These are phyloP conservation scores for Noturus placidus DNA, from an alignment of 2,113 vertebrate species.

Conservation along the genomic window DNA sequence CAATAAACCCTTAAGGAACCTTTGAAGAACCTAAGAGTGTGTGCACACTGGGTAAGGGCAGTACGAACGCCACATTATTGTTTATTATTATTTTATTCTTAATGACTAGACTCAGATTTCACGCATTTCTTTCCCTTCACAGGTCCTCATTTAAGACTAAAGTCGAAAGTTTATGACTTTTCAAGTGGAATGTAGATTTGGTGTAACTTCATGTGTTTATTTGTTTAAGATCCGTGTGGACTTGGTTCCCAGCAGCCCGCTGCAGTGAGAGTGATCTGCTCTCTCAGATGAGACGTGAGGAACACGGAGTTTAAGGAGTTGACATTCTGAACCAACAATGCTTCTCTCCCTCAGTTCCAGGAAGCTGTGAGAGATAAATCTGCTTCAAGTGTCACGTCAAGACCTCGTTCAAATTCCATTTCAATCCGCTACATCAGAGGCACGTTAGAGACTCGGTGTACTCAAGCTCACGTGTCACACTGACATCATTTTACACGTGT, in stretches of 20 bases:
- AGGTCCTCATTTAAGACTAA: no score
- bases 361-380: slow-evolving; percentile 29
- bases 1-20: not conserved
- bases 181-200: not conserved
- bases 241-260: not conserved
- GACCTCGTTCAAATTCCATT: not conserved
- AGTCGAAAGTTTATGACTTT: not conserved
- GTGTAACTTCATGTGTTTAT: not conserved
- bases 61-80: no score
- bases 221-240: not conserved
- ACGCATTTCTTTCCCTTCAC: not conserved
- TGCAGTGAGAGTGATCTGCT: slow-evolving; percentile 28
- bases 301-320: slow-evolving; percentile 31
- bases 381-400: not conserved
- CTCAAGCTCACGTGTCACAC: not conserved
- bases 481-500: not conserved
- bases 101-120: no score
- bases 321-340: slow-evolving; percentile 19
- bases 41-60: no score
- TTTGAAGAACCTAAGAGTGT: not conserved
- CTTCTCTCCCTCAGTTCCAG: slow-evolving; percentile 26
- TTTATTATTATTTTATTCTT: no score
- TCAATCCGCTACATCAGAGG: not conserved
- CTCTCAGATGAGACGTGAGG: not conserved
- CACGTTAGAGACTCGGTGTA: not conserved